Conservation (phyloP, 2,888 invertebrate genomes). For the Augochlorella aurata region DNA sequence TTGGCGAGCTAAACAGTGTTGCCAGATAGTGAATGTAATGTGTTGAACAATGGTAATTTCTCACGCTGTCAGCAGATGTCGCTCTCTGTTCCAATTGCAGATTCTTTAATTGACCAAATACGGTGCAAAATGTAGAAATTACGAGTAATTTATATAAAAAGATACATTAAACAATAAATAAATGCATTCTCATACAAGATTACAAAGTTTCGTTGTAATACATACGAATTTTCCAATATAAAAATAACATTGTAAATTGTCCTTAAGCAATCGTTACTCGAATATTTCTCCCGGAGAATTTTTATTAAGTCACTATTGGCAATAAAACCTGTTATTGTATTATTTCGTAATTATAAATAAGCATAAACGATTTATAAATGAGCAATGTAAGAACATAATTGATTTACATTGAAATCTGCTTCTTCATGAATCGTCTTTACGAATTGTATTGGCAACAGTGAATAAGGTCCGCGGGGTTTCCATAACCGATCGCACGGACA, state of each 20-base stretch:
- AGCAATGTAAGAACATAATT: not conserved
- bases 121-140: not conserved
- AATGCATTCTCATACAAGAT: not conserved
- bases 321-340: not conserved
- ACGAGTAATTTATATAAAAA: no score
- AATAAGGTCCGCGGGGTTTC: slow-evolving; percentile 53
- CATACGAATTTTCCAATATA: not conserved
- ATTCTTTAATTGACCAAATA: not conserved
- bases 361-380: not conserved
- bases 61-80: slow-evolving; percentile 5
- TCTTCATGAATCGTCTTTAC: not conserved
- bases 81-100: not conserved
- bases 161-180: not conserved
- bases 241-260: not conserved
- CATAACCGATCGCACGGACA: slow-evolving; percentile 57
- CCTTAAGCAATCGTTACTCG: not conserved
- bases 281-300: not conserved
- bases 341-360: no score
- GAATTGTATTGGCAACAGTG: slow-evolving; percentile 33
- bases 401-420: not conserved
- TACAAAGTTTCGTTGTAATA: not conserved
- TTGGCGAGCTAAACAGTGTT: slow-evolving; percentile 42
- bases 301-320: not conserved
- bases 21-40: slow-evolving; percentile 19
- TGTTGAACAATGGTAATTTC: not conserved